phyloP scores from a whole-genome alignment of 2,113 vertebrate species.

The Nothobranchius kuhntae region DNA sequence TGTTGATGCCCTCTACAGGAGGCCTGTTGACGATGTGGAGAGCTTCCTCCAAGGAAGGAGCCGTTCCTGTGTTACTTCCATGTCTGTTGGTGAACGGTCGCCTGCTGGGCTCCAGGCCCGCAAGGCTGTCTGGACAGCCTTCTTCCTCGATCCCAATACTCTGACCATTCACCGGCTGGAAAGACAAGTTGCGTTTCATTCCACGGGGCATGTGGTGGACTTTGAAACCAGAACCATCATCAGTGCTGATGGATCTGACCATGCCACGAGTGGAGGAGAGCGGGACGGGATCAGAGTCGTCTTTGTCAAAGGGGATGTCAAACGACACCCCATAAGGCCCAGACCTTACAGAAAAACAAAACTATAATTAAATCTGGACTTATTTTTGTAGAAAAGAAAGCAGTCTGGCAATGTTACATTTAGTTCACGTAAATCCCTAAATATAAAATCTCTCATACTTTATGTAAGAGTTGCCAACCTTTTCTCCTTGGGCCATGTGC shows the following conservation, averaged over 20 bases:
- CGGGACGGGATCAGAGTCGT: conserved; percentile 72
- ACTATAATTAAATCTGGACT: not conserved
- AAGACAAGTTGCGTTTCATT: conserved; percentile 87
- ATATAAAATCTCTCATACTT: not conserved
- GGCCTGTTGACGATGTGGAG: conserved; percentile 89
- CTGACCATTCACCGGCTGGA: conserved; percentile 89
- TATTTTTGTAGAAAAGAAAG: not conserved
- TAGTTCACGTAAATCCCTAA: not conserved
- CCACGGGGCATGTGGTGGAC: conserved; percentile 81
- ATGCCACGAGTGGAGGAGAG: conserved; percentile 80
- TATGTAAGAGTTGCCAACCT: conserved; percentile 70
- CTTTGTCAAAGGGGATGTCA: conserved; percentile 95
- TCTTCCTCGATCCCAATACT: conserved; percentile 89
- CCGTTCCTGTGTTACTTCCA: conserved; percentile 74
- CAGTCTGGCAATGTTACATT: not conserved
- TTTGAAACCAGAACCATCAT: conserved; percentile 88
- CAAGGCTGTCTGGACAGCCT: conserved; percentile 69
- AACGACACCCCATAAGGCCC: conserved; percentile 95
- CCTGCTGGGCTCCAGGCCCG: conserved; percentile 54
- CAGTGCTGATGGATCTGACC: conserved; percentile 90
- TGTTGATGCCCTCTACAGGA: conserved; percentile 81
- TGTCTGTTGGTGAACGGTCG: conserved; percentile 66
- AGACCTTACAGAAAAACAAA: conserved; percentile 76
- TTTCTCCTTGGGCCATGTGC: conserved; percentile 98
- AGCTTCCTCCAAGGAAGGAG: conserved; percentile 91